phyloP scores from a whole-genome alignment of 1,140 invertebrate species.

The Nomia melanderi region DNA sequence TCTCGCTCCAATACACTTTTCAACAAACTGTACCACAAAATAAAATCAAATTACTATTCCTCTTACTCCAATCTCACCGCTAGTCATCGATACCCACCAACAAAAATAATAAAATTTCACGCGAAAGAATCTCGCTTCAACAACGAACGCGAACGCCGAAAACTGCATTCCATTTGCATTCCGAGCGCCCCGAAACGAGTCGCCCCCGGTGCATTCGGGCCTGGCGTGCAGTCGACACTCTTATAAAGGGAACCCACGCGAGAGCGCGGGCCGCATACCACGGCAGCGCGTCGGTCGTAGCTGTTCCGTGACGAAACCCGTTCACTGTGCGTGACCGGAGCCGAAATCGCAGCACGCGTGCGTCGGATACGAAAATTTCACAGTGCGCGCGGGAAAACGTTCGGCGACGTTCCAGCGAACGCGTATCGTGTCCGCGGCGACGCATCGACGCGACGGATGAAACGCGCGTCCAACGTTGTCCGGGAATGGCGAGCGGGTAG shows the following conservation, averaged over 20 bases:
- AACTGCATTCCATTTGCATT: too few relatives aligned
- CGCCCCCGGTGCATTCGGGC: background rate
- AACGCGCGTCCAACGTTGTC: too few relatives aligned
- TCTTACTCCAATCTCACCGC: too few relatives aligned
- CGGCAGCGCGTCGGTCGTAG: conserved; percentile 48
- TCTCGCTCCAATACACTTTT: too few relatives aligned
- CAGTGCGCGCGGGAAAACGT: background rate
- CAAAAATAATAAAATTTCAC: too few relatives aligned
- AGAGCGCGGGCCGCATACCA: conserved; percentile 60
- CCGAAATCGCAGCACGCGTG: conserved; percentile 21
- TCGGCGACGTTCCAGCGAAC: conserved; percentile 17
- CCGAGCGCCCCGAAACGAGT: background rate
- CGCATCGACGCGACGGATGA: too few relatives aligned
- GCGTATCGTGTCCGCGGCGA: too few relatives aligned
- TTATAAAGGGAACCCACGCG: conserved; percentile 70
- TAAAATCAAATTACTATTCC: too few relatives aligned
- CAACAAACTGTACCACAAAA: too few relatives aligned
- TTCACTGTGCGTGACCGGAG: conserved; percentile 24
- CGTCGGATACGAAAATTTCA: background rate
- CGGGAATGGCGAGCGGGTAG: background rate
- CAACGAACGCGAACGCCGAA: too few relatives aligned
- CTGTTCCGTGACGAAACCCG: conserved; percentile 8
- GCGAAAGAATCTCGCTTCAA: too few relatives aligned
- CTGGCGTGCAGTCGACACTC: conserved; percentile 36
- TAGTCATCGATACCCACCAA: too few relatives aligned